A percentile compares a stretch with the other conserved stretches of the same genome.
These are phyloP conservation scores for Dicerorhinus sumatrensis DNA, from an alignment of 2,113 vertebrate genomes.

Conservation along the genomic window DNA sequence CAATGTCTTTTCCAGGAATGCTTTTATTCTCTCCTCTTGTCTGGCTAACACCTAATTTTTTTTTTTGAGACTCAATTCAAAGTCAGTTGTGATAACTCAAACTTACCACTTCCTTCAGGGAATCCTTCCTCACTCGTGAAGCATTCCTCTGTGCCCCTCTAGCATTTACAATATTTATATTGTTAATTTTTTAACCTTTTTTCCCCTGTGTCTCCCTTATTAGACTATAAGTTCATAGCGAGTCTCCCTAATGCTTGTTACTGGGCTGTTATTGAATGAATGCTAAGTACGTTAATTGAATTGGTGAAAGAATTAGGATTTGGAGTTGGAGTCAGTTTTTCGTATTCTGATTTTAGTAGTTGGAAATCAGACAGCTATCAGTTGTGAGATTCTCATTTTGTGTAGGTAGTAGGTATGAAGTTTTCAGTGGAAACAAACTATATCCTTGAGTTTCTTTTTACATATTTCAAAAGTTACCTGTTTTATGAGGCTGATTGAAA, in stretches of 20 bases:
- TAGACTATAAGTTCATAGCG: not conserved
- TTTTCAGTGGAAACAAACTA: slow-evolving; percentile 30
- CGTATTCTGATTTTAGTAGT: slow-evolving; percentile 32
- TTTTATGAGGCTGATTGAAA: not conserved
- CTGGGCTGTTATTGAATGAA: not conserved
- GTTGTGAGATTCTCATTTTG: slow-evolving; percentile 2
- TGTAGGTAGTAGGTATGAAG: not conserved
- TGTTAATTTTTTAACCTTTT: not conserved
- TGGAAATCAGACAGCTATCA: not conserved
- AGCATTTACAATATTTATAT: not conserved
- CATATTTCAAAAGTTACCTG: not conserved
- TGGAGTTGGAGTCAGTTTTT: slow-evolving; percentile 20
- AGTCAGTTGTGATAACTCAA: not conserved
- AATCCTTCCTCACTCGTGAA: not conserved
- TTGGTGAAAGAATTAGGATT: slow-evolving; percentile 8
- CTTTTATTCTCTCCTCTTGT: not conserved
- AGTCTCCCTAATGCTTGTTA: not conserved
- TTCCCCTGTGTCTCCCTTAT: not conserved
- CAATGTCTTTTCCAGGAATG: not conserved
- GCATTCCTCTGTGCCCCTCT: not conserved
- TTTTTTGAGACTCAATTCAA: slow-evolving; percentile 1
- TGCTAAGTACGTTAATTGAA: not conserved
- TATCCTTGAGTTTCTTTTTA: not conserved
- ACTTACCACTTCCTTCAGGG: not conserved
- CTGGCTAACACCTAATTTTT: not conserved